Conservation (phyloP, 2,113 vertebrate genomes). For the Nyctereutes procyonoides region DNA sequence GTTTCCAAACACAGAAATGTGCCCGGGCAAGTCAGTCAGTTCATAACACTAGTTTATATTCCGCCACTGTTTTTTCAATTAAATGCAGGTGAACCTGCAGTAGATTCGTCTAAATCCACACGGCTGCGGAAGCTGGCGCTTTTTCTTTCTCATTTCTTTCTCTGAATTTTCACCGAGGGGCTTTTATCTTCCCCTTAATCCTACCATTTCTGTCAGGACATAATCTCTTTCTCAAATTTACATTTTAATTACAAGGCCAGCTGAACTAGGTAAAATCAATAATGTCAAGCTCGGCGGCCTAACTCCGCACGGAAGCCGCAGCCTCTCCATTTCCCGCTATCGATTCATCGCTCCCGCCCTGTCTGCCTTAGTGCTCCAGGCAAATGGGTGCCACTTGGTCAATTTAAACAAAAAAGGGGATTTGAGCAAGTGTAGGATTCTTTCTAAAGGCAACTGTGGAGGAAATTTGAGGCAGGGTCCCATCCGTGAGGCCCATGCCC, state of each 20-base stretch:
- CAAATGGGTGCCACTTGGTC: conserved; percentile 91
- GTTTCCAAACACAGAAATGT: not conserved
- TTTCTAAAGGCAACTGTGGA: conserved; percentile 46
- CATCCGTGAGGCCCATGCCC: fast-evolving
- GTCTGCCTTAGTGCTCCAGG: conserved; percentile 89
- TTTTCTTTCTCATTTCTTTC: conserved; percentile 81
- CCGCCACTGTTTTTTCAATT: conserved; percentile 80
- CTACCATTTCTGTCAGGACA: conserved; percentile 97
- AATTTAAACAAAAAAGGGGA: conserved; percentile 88
- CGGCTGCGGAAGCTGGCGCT: conserved; percentile 82
- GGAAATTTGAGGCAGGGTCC: conserved; percentile 29
- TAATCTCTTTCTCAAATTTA: conserved; percentile 99
- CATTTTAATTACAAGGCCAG: conserved; percentile 99
- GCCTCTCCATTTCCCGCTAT: conserved; percentile 92
- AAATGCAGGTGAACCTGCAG: conserved; percentile 79
- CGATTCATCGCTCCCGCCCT: conserved; percentile 91
- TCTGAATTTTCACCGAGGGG: conserved; percentile 90
- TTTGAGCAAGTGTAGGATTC: conserved; percentile 76
- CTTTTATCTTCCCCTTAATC: conserved; percentile 96
- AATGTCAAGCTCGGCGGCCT: conserved; percentile 90
- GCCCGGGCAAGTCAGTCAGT: conserved; percentile 36
- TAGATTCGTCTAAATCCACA: conserved; percentile 84
- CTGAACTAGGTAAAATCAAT: conserved; percentile 97
- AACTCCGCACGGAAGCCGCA: conserved; percentile 85
- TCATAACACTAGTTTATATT: conserved; percentile 72